A percentile compares a stretch with the other conserved stretches of the same genome.
These are phyloP conservation scores for Sturnira hondurensis DNA, from an alignment of 2,113 vertebrate genomes.

Conservation along the genomic window DNA sequence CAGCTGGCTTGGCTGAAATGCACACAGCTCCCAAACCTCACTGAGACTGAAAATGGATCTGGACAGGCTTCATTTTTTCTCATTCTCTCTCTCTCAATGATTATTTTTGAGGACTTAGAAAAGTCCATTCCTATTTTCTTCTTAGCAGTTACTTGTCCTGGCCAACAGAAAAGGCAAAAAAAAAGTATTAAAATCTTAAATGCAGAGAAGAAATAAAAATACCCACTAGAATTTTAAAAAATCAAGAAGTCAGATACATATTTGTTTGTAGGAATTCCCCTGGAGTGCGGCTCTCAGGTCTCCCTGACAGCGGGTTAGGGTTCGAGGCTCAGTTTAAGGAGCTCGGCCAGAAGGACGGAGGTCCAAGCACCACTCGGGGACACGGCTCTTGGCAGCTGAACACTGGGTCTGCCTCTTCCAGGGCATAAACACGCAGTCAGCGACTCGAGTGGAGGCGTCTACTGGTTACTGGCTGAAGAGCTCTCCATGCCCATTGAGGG, in stretches of 20 bases:
- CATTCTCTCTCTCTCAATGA: neutral
- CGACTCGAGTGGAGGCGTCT: neutral
- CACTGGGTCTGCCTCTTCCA: neutral
- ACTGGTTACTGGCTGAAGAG: neutral
- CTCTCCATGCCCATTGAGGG: neutral
- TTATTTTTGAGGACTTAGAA: slow-evolving; percentile 11
- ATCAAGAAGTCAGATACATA: neutral
- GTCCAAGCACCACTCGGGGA: neutral
- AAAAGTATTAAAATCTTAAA: neutral
- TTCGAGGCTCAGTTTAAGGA: neutral
- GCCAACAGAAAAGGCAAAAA: neutral
- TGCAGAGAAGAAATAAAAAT: neutral
- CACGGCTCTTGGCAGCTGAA: too few species aligned
- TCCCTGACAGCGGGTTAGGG: neutral
- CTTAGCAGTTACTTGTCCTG: neutral
- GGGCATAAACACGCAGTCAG: neutral
- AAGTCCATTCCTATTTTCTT: neutral
- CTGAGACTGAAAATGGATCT: neutral
- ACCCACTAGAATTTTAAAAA: neutral
- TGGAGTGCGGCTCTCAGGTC: too few species aligned
- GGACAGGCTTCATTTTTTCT: neutral
- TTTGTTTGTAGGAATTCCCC: too few species aligned
- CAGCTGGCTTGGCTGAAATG: slow-evolving; percentile 57
- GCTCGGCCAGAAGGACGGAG: neutral
- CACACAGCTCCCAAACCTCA: neutral